Evolutionary conservation across 2,113 vertebrate genomes (phyloP), one percentile per base, ranked within the genome.

Genomic region (Clarias batrachus): DNA sequence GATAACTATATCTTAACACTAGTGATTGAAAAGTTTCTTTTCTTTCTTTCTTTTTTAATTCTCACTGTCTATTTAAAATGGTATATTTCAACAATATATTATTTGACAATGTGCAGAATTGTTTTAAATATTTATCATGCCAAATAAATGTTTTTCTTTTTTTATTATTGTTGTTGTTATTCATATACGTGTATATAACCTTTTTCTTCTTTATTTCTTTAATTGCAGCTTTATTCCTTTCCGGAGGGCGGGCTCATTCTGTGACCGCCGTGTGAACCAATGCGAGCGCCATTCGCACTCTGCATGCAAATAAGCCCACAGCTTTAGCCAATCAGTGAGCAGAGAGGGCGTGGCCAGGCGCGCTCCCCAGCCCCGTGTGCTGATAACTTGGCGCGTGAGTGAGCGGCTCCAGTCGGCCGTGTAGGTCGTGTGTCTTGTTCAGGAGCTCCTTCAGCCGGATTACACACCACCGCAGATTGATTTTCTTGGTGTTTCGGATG

Each of bases 181-280:
- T 25, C 2, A 59, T 17, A 4, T 59, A 59, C 4, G 1, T 59
- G 4, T 25, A 9, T 25, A 10, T 63, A 8, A 63, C 7, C 9
- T 8, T 30, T 70, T 30, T 48, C 4, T 66, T 56, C 16, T 0
- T 11, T 57, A 52, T 70, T 80, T 71, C 27, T 41, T 70, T 63
- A 59, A 71, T 81, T 84, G 77, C 57, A 41, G 82, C 17, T 54
- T 63, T 62, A 66, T 66, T 83, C 81, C 79, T 54, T 33, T 60
- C 71, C 13, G 74, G 78, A 63, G 73, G 88, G 89, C 84, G 89
- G 84, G 81, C 30, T 62, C 63, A 74, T 83, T 90, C 84, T 84
- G 17, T 90, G 90, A 90, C 87, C 88, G 88, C 82, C 13, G 56
- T n/a, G 62, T 63, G 68, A 86, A 79, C 88, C 92, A 92, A 90